Conservation (phyloP, 2,113 vertebrate species). For the Neomonachus schauinslandi region DNA sequence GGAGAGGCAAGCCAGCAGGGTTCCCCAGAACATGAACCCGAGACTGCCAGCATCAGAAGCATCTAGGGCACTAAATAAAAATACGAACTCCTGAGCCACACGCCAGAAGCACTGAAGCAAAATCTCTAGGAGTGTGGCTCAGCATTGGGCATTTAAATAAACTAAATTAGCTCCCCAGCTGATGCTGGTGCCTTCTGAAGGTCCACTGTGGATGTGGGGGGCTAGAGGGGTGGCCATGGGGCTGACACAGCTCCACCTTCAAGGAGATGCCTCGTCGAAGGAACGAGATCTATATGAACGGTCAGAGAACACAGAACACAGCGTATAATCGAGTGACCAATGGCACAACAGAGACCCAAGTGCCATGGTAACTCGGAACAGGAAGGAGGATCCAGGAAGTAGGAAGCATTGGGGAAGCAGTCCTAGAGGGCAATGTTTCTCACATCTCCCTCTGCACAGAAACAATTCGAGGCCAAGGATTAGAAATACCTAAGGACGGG, state of each 20-base stretch:
- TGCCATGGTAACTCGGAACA: neutral
- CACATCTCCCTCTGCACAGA: neutral
- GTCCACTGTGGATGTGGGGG: too few species aligned
- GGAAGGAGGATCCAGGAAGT: neutral
- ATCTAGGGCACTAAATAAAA: neutral
- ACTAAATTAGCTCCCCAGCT: neutral
- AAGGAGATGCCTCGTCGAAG: neutral
- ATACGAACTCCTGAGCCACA: neutral
- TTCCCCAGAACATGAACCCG: neutral
- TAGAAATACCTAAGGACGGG: neutral
- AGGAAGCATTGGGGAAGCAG: neutral
- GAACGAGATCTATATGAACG: neutral
- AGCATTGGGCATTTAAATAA: neutral
- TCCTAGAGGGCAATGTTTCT: neutral
- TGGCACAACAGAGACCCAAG: neutral
- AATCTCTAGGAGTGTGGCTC: neutral
- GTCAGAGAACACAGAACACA: neutral
- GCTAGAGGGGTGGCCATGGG: too few species aligned
- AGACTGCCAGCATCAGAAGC: neutral
- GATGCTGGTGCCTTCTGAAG: neutral
- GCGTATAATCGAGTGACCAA: rapidly evolving
- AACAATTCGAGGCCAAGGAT: neutral
- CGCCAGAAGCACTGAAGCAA: neutral
- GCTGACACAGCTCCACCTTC: neutral
- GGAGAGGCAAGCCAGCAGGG: rapidly evolving